These are phyloP conservation scores for Miltochrista miniata DNA, from an alignment of 2,888 invertebrate species.

Conservation along the genomic window DNA sequence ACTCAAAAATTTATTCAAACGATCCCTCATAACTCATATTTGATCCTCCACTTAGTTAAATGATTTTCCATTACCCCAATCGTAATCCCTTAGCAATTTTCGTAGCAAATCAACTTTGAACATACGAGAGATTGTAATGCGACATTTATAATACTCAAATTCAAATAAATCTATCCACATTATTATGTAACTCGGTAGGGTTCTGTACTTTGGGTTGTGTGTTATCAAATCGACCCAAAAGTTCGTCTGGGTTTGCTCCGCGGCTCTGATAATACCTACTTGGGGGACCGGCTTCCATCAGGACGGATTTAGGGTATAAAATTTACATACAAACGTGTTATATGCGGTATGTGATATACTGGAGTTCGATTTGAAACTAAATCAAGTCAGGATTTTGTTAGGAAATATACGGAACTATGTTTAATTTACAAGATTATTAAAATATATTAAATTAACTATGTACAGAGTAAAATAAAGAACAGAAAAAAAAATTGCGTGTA, in stretches of 20 bases:
- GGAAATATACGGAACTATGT: conserved; percentile 3
- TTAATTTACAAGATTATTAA: no score
- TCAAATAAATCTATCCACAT: conserved; percentile 51
- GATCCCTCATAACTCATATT: conserved; percentile 28
- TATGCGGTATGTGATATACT: conserved; percentile 57
- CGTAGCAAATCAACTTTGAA: conserved; percentile 10
- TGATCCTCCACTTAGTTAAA: conserved; percentile 53
- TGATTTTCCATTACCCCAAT: conserved; percentile 48
- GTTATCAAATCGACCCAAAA: conserved; percentile 78
- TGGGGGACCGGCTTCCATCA: conserved; percentile 70
- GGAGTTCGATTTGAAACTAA: conserved; percentile 61
- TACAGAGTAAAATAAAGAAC: no score
- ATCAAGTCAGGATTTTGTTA: conserved; percentile 34
- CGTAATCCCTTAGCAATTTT: conserved; percentile 28
- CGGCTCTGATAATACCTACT: conserved; percentile 57
- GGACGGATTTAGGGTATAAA: conserved; percentile 71
- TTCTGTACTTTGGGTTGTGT: conserved; percentile 51
- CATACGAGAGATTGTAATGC: conserved; percentile 19
- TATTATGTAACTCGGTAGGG: conserved; percentile 60
- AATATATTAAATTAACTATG: no score
- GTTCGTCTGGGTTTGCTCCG: conserved; percentile 55
- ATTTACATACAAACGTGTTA: conserved; percentile 79
- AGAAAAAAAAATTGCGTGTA: no score
- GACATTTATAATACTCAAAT: no score
- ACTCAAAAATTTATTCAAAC: no score